phyloP scores from a whole-genome alignment of 1,140 invertebrate genomes.

The Muscidifurax raptorellus region DNA sequence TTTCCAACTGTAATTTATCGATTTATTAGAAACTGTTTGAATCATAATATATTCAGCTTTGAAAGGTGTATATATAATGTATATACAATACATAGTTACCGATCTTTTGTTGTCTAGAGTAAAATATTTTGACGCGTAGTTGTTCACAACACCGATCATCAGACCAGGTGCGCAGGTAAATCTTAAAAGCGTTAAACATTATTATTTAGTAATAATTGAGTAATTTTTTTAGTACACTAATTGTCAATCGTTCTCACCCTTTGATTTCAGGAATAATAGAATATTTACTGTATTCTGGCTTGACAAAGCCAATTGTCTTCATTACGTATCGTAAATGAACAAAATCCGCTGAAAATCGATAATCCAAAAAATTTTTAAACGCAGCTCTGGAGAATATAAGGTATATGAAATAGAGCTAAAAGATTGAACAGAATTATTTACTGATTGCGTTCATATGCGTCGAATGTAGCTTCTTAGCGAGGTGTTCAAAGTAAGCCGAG shows the following conservation, averaged over 20 bases:
- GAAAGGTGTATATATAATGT: neutral
- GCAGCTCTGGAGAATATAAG: too few species aligned
- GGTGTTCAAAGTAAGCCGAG: constrained; percentile 16
- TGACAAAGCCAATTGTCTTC: constrained; percentile 44
- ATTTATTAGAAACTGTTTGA: neutral
- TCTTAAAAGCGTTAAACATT: constrained; percentile 7
- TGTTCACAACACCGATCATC: constrained; percentile 31
- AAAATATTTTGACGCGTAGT: constrained; percentile 23
- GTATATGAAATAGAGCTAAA: neutral
- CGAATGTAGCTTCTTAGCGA: neutral
- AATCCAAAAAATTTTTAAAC: neutral
- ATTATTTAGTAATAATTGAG: too few species aligned
- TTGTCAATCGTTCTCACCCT: constrained; percentile 31
- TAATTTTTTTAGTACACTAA: too few species aligned
- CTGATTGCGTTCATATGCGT: constrained; percentile 22
- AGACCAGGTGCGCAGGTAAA: constrained; percentile 39
- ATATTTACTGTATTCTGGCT: constrained; percentile 25
- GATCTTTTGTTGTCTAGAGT: constrained; percentile 23
- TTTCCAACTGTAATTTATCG: neutral
- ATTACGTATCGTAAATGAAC: constrained; percentile 42
- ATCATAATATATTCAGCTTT: neutral
- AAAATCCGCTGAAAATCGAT: constrained; percentile 32
- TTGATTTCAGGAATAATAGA: constrained; percentile 38
- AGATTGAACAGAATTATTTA: neutral
- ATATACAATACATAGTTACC: neutral